Conservation (phyloP, 1,140 invertebrate species). For the Andricus grossulariae region DNA sequence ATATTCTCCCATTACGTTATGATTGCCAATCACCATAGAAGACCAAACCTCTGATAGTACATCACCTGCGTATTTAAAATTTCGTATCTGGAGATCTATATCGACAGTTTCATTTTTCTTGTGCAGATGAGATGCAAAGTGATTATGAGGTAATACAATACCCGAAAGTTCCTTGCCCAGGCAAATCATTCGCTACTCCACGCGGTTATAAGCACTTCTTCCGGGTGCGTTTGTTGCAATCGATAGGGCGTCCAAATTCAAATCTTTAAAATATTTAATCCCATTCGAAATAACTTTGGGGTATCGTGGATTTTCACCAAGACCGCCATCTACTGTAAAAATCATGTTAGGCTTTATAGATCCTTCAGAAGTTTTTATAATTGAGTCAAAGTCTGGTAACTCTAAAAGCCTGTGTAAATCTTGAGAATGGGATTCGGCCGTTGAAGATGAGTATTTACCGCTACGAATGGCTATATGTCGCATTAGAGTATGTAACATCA, state of each 20-base stretch:
- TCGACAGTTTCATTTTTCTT: too few species aligned
- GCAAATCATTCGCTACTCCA: too few species aligned
- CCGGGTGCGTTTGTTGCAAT: background rate
- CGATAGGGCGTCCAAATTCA: conserved; percentile 53
- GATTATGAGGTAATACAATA: too few species aligned
- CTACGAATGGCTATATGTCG: background rate
- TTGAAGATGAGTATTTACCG: background rate
- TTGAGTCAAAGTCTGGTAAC: background rate
- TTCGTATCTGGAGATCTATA: background rate
- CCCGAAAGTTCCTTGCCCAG: too few species aligned
- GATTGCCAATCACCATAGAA: conserved; percentile 6
- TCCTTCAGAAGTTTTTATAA: conserved; percentile 4
- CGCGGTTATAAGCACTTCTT: too few species aligned
- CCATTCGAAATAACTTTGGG: conserved; percentile 60
- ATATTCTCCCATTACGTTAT: background rate
- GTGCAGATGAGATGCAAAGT: too few species aligned
- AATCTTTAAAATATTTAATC: conserved; percentile 61
- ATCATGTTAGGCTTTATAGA: conserved; percentile 53
- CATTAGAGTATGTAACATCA: background rate
- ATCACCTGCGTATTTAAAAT: background rate
- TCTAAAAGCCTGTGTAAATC: background rate
- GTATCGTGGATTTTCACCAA: conserved; percentile 70
- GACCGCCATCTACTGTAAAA: conserved; percentile 65
- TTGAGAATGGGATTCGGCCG: background rate
- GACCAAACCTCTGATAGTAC: conserved; percentile 6